These are phyloP conservation scores for Tachyglossus aculeatus DNA, from an alignment of 2,797 vertebrate species.

Conservation along the genomic window DNA sequence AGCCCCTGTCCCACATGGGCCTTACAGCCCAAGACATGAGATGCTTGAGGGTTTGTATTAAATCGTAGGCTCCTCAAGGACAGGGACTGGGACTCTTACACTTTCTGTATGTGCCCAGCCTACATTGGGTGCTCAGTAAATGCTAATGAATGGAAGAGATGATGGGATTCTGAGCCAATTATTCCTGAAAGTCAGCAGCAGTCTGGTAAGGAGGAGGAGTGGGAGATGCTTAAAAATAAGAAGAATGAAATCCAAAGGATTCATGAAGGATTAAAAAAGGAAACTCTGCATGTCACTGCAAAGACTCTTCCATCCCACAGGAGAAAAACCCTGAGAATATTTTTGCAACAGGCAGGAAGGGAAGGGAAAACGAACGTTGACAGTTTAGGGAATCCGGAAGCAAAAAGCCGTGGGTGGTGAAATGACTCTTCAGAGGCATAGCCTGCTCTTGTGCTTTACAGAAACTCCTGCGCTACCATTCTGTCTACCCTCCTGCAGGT, in stretches of 20 bases:
- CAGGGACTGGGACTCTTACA: no score
- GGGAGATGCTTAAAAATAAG: background rate
- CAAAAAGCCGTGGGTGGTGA: background rate
- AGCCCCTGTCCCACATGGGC: no score
- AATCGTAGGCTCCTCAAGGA: no score
- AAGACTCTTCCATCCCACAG: background rate
- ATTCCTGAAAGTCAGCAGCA: background rate
- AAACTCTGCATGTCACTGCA: accelerated
- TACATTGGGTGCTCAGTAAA: no score
- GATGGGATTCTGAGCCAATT: no score
- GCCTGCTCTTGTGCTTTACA: accelerated
- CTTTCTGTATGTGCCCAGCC: no score
- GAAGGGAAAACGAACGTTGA: background rate
- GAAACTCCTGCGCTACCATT: accelerated
- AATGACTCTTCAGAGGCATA: background rate
- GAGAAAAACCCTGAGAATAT: background rate
- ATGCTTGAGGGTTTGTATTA: no score
- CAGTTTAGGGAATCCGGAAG: background rate
- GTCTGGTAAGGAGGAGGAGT: background rate
- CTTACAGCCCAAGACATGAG: no score
- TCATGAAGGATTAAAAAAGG: background rate
- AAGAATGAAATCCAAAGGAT: background rate
- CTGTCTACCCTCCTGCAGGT: background rate
- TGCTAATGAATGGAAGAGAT: no score
- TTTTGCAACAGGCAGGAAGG: background rate